phyloP scores from a whole-genome alignment of 1,140 invertebrate species.

The Aphelenchoides avenae region DNA sequence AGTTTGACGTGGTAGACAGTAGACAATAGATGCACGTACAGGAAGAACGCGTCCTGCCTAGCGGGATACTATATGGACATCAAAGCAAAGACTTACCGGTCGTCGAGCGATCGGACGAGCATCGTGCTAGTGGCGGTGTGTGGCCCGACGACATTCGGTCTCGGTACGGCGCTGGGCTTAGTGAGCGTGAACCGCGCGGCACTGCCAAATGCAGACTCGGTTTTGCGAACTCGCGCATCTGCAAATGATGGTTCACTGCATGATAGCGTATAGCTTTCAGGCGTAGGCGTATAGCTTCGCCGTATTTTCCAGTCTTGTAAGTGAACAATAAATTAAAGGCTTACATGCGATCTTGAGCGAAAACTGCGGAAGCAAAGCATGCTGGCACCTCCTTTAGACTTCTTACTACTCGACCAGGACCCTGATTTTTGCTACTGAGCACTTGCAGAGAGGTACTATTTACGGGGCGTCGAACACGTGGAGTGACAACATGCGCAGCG shows the following conservation, averaged over 20 bases:
- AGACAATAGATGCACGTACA: not conserved
- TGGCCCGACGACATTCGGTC: not conserved
- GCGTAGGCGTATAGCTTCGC: not conserved
- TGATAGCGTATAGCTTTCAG: too few relatives aligned
- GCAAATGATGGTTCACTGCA: too few relatives aligned
- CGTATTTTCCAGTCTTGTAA: not conserved
- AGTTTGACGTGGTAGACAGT: not conserved
- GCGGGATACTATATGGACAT: not conserved
- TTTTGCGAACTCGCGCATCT: conserved; percentile 19
- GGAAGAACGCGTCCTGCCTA: not conserved
- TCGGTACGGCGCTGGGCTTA: not conserved
- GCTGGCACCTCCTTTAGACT: not conserved
- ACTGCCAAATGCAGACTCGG: conserved; percentile 15
- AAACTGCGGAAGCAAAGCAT: not conserved
- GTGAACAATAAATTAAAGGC: not conserved
- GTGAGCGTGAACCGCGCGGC: conserved; percentile 7
- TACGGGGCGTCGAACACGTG: too few relatives aligned
- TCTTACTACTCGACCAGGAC: not conserved
- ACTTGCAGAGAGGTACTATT: too few relatives aligned
- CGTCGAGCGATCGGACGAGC: not conserved
- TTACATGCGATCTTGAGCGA: not conserved
- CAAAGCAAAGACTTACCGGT: not conserved
- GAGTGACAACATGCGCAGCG: too few relatives aligned
- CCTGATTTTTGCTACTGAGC: too few relatives aligned
- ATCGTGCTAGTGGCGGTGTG: not conserved